A percentile compares a stretch with the other conserved stretches of the same genome.
Conservation (phyloP, 92 coral and sea anemone species). For the Porites rus region DNA sequence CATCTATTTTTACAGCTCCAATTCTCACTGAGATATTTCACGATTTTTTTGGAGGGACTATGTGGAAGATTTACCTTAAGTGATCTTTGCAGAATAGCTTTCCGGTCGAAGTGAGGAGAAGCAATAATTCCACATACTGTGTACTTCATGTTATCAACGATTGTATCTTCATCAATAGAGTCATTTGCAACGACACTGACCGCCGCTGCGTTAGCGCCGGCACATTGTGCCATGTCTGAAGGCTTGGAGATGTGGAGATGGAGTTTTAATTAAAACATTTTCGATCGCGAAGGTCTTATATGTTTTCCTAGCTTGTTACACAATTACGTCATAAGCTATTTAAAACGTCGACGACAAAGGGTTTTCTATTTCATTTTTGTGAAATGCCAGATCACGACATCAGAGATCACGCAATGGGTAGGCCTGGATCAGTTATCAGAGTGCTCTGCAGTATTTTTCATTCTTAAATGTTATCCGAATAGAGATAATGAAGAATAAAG, state of each 20-base stretch:
- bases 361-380: neutral
- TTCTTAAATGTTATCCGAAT: no score
- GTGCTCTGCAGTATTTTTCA: no score
- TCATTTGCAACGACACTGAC: slow-evolving; percentile 16
- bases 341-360: neutral
- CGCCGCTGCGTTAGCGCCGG: neutral
- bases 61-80: slow-evolving; percentile 34
- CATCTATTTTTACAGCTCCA: no score
- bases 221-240: neutral
- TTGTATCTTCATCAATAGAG: slow-evolving; percentile 49
- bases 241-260: neutral
- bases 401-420: neutral
- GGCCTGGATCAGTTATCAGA: no score
- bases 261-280: no score
- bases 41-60: neutral
- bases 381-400: neutral
- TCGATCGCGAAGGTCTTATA: neutral
- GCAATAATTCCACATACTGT: slow-evolving; percentile 48
- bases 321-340: slow-evolving; percentile 16
- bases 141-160: slow-evolving; percentile 43
- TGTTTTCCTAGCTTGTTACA: neutral
- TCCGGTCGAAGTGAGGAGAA: slow-evolving; percentile 56
- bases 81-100: slow-evolving; percentile 36
- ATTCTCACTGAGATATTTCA: neutral
- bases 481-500: no score